Base-by-base conservation (phyloP, 2,888 invertebrate species). In the Megalurothrips usitatus region DNA sequence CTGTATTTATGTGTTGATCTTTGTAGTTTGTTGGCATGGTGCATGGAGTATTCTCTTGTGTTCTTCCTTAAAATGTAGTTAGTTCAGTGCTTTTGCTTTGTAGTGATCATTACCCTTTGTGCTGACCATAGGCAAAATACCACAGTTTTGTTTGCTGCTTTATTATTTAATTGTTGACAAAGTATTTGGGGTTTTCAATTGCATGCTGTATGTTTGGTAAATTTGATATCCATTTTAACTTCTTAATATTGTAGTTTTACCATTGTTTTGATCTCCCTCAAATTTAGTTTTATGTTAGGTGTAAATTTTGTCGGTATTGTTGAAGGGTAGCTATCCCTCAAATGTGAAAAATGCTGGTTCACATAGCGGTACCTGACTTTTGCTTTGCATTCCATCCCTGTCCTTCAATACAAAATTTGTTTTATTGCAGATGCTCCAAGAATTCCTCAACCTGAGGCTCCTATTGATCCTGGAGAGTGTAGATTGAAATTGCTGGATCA, bases 391-490 rank as follows among this genome's bases (percentile, higher is more conserved):
- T 17, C 11, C 19, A 58, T 17, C n/a, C 19, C 14, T 58, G 11
- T 17, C 17, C n/a, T 52, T 52, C 3, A 52, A 52, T 17, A 8
- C 10, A 52, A 11, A 14, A 58, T 58, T 58, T 58, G 11, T 52
- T 17, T 26, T 26, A 8, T 75, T 58, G 17, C 58, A 83, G 8
- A 84, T 84, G 78, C 12, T 82, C 63, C 8, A 86, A 86, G 79
- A 82, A 84, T 23, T 83, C 95, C 95, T 17, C 92, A 93, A 87
- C 95, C 95, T 0, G 95, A 96, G 86, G 94, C 94, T 17, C 92
- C 94, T 2, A 95, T 95, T 81, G 94, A 95, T 87, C 91, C 93
- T 79, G 89, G 91, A 79, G 94, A 93, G 86, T 96, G 96, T 84
- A 91, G 94, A 83, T 89, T 92, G 84, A 91, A 94, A 81, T 88